Evolutionary conservation across 1,140 invertebrate species (phyloP).

Genomic region (Oscheius sp.): DNA sequence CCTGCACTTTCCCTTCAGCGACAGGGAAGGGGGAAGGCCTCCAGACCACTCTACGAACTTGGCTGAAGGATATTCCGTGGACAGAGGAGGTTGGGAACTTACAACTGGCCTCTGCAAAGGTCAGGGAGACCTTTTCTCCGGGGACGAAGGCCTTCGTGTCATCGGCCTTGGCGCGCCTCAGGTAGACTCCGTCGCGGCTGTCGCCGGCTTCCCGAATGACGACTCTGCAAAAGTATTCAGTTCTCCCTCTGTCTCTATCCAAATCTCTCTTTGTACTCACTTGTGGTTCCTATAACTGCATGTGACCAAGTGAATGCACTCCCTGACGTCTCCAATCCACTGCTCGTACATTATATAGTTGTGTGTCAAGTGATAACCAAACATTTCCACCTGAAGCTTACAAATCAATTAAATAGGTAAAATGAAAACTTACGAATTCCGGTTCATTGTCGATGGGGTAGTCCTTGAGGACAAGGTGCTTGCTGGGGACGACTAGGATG

Average conservation of each 20-base stretch:
- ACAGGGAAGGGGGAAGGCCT: background rate
- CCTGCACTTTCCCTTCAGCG: background rate
- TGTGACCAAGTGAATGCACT: too few relatives aligned
- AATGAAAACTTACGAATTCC: too few relatives aligned
- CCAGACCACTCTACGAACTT: background rate
- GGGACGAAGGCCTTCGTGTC: background rate
- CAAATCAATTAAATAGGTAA: too few relatives aligned
- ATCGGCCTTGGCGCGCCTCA: background rate
- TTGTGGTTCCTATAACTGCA: too few relatives aligned
- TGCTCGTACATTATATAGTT: too few relatives aligned
- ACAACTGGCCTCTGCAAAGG: background rate
- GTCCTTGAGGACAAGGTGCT: too few relatives aligned
- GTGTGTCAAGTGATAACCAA: too few relatives aligned
- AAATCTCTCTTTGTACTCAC: background rate
- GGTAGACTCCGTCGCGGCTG: background rate
- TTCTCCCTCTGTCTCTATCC: background rate
- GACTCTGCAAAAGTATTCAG: background rate
- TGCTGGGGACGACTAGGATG: too few relatives aligned
- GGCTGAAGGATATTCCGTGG: background rate
- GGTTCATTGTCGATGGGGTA: too few relatives aligned
- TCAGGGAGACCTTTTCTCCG: background rate
- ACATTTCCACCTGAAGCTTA: too few relatives aligned
- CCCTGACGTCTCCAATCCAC: too few relatives aligned
- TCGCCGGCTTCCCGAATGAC: background rate
- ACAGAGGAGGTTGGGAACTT: background rate